Percentiles rank a stretch among this genome's conserved stretches.
Conservation (phyloP, 2,888 invertebrate genomes). For the Plebejus argus region DNA sequence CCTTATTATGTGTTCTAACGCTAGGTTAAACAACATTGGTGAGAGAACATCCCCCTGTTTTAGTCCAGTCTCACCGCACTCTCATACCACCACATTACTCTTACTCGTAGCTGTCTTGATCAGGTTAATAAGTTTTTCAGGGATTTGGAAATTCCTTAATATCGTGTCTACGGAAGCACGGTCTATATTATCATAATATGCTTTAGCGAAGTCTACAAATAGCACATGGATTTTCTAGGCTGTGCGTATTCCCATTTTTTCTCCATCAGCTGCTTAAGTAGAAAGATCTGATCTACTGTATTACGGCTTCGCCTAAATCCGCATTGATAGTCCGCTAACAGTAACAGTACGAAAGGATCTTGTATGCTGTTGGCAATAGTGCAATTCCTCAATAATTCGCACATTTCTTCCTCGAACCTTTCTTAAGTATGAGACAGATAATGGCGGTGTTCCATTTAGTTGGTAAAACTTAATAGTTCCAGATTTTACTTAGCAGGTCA, state of each 20-base stretch:
- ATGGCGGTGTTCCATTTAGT: too few species aligned
- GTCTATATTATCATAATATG: constrained; percentile 7
- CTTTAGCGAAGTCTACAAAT: constrained; percentile 36
- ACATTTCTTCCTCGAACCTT: neutral
- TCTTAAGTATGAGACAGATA: neutral
- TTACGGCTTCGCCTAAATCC: constrained; percentile 36
- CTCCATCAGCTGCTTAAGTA: constrained; percentile 39
- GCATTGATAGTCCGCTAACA: constrained; percentile 16
- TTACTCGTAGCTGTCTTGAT: neutral
- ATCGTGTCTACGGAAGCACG: neutral
- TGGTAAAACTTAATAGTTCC: too few species aligned
- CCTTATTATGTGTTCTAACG: neutral
- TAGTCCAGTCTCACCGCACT: constrained; percentile 6
- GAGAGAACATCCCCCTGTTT: constrained; percentile 36
- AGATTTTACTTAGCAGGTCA: too few species aligned
- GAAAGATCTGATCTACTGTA: constrained; percentile 39
- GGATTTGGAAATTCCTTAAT: constrained; percentile 1
- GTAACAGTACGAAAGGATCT: neutral
- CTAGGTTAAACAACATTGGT: constrained; percentile 27
- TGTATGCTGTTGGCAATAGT: neutral
- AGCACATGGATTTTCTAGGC: constrained; percentile 31
- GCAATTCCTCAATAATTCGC: neutral
- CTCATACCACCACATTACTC: neutral
- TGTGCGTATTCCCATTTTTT: constrained; percentile 41
- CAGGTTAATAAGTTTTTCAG: constrained; percentile 2